Evolutionary conservation across 2,797 vertebrate species (phyloP), one percentile per base, ranked within the genome.

Genomic region (Lateolabrax maculatus): DNA sequence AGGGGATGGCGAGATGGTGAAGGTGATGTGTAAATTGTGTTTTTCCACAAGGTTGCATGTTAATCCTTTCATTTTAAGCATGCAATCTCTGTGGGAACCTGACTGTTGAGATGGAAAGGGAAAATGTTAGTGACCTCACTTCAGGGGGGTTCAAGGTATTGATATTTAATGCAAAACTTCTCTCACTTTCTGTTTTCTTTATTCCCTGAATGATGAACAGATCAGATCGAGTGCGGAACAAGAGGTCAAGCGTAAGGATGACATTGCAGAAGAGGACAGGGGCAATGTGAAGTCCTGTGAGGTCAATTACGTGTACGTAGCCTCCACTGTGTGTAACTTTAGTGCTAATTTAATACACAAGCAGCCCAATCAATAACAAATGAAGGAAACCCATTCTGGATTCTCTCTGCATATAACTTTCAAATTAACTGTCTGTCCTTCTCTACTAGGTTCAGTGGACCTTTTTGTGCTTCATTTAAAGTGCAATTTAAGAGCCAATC

Each of bases 221-320:
- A 98, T 99, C 77, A 95, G 98, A 77, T 96, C 96, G 1, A 97
- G 94, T 73, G 90, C 91, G 3, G 98, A 99, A 88, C 95, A 93
- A 84, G 97, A 99, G 90, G 89, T 93, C 44, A 97, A 97, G 92
- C 95, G 76, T 78, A 97, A 96, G 81, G 98, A 99, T 75, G 97
- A 98, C 68, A 93, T 99, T 77, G 95, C 97, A n/a, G 97, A 98
- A 52, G 98, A 99, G 92, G 98, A 99, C 92, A 93, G 97, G 89
- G 98, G 98, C 82, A 98, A 98, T 1, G 97, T 99, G 81, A 99
- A 97, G 87, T 96, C 95, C 61, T 99, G 98, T 85, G 98, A 99
- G 96, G 80, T 99, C 93, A 99, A 96, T 91, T 99, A 99, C 0
- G 97, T 99, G 98, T 99, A 95, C 0, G 98, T 98, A 87, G n/a